Evolutionary conservation across 2,888 invertebrate species (phyloP), one percentile per base, ranked within the genome.

Genomic region (Nymphalis polychloros): DNA sequence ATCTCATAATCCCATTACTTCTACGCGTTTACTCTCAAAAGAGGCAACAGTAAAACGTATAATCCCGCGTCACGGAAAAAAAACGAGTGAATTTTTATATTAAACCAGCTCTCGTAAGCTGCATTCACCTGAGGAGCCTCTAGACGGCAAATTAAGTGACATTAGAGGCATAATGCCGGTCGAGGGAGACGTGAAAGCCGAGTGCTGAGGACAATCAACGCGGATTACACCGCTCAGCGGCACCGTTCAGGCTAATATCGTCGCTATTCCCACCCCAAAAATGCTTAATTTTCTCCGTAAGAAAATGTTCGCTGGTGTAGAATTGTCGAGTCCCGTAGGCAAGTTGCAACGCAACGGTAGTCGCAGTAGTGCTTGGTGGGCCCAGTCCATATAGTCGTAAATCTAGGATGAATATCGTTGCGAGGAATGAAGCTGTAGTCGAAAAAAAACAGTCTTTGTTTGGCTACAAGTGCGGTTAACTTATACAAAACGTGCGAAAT

Each of bases 131-230:
- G 88, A 90, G 89, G 85, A 84, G 84, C 86, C 88, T 82, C 90
- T 90, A 90, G 89, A 90, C 90, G 87, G 89, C 86, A 89, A 90
- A 92, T 92, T 92, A 89, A 91, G 91, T 91, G 91, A 90, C 89
- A 90, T 91, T 91, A 92, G 86, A 84, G 87, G 84, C 80, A 90
- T 90, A 91, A 90, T 90, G 87, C 86, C 83, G 79, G 83, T 79
- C 84, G 85, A 83, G 87, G 86, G 84, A 84, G 84, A 86, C 84
- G 86, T 89, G 88, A 88, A 88, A 85, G 88, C 86, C 76, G 84
- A 88, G 90, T 81, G 89, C 81, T 85, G 85, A 86, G 84, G 84
- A 77, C 78, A 75, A 76, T 75, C 74, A 73, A 71, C 73, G 75
- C 75, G 75, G 75, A 75, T 76, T 71, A 72, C 72, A 20, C 60